Evolutionary conservation across 1,140 invertebrate genomes (phyloP).

Genomic region (Aricia agestis): DNA sequence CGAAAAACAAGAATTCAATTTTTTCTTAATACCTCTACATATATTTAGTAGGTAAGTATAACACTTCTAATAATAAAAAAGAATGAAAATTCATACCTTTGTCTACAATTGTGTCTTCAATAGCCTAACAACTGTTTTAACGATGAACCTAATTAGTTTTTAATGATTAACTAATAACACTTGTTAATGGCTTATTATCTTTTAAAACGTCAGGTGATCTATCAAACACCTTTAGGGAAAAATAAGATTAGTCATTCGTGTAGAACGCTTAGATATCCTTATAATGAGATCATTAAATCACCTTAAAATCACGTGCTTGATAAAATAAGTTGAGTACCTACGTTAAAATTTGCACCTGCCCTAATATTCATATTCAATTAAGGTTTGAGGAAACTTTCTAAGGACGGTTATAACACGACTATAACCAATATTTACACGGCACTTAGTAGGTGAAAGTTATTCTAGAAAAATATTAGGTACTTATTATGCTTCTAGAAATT

Average conservation of each 20-base stretch:
- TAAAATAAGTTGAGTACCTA: slow-evolving; percentile 9
- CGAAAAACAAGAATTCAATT: no score
- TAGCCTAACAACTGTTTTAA: not conserved
- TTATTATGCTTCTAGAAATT: not conserved
- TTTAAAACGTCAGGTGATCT: slow-evolving; percentile 4
- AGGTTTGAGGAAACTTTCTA: not conserved
- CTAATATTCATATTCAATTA: not conserved
- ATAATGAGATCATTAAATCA: not conserved
- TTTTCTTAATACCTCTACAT: no score
- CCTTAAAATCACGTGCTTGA: not conserved
- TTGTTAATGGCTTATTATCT: slow-evolving; percentile 11
- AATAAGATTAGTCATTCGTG: slow-evolving; percentile 18
- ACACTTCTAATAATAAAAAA: no score
- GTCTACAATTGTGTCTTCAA: not conserved
- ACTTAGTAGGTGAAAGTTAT: not conserved
- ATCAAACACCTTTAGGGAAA: slow-evolving; percentile 17
- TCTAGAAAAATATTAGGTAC: not conserved
- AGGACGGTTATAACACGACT: not conserved
- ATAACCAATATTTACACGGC: not conserved
- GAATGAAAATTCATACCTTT: no score
- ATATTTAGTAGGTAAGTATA: no score
- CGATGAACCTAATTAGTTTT: not conserved
- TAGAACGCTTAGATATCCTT: slow-evolving; percentile 8
- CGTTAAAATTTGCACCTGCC: not conserved
- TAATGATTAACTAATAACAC: not conserved